phyloP scores from a whole-genome alignment of 2,888 invertebrate species.

The Pilophorus perplexus region DNA sequence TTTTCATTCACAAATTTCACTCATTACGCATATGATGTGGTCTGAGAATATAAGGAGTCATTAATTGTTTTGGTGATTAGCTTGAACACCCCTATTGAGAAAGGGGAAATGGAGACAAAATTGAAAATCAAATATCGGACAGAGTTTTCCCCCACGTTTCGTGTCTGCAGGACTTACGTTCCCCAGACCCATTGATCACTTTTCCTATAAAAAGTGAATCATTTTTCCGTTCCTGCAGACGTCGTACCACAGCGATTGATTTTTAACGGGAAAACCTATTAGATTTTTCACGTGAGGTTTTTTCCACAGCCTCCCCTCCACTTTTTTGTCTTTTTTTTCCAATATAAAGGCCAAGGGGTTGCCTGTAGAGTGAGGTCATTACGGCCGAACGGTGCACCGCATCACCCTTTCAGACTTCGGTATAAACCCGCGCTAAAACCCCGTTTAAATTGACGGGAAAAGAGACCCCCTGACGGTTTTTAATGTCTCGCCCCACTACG shows the following conservation, averaged over 20 bases:
- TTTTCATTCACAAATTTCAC: no score
- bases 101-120: background rate
- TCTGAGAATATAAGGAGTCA: no score
- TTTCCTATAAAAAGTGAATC: constrained; percentile 37
- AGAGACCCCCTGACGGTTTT: background rate
- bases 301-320: no score
- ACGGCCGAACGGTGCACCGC: background rate
- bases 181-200: constrained; percentile 12
- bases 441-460: constrained; percentile 22
- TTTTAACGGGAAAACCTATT: constrained; percentile 25
- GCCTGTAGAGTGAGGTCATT: constrained; percentile 16
- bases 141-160: no score
- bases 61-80: no score
- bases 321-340: constrained; percentile 6
- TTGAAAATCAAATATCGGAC: constrained; percentile 31
- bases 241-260: constrained; percentile 11
- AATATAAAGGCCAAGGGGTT: background rate
- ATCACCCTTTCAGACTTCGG: constrained; percentile 5
- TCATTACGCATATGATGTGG: no score
- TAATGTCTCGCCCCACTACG: background rate
- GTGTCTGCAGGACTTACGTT: constrained; percentile 4
- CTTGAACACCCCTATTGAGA: no score
- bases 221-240: constrained; percentile 27
- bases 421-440: no score
- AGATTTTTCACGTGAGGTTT: constrained; percentile 9